phyloP scores from a whole-genome alignment of 2,113 vertebrate species.

The Ginglymostoma cirratum region DNA sequence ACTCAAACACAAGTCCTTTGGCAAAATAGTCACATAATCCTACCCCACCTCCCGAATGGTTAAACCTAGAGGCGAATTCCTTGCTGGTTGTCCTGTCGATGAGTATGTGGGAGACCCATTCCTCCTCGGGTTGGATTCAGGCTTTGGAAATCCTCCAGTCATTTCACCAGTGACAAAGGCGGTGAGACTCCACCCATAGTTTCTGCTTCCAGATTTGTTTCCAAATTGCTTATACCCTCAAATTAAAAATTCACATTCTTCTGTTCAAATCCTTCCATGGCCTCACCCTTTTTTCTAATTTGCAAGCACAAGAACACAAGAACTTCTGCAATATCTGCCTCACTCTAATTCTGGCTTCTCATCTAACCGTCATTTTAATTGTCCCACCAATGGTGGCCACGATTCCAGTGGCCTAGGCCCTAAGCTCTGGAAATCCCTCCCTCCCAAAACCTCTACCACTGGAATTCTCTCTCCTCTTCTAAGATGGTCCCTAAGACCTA shows the following conservation, averaged over 20 bases:
- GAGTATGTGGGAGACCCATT: neutral
- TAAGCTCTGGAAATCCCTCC: neutral
- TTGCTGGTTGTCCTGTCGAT: neutral
- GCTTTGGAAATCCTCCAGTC: neutral
- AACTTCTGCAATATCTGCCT: neutral
- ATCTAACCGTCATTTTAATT: neutral
- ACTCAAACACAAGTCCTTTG: neutral
- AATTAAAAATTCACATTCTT: neutral
- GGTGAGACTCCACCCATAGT: neutral
- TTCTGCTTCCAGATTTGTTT: neutral
- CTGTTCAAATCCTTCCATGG: neutral
- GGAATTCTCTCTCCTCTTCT: neutral
- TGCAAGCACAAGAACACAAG: neutral
- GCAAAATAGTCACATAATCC: neutral
- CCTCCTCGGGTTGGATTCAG: neutral
- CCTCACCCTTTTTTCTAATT: neutral
- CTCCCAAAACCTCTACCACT: neutral
- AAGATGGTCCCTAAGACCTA: neutral
- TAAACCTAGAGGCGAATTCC: neutral
- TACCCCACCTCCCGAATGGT: neutral
- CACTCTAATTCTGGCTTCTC: neutral
- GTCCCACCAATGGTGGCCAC: neutral
- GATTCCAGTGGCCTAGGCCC: neutral
- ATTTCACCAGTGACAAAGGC: neutral
- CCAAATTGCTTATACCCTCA: neutral